Base-by-base conservation (phyloP, 2,888 invertebrate species). In the Gortyna flavago region DNA sequence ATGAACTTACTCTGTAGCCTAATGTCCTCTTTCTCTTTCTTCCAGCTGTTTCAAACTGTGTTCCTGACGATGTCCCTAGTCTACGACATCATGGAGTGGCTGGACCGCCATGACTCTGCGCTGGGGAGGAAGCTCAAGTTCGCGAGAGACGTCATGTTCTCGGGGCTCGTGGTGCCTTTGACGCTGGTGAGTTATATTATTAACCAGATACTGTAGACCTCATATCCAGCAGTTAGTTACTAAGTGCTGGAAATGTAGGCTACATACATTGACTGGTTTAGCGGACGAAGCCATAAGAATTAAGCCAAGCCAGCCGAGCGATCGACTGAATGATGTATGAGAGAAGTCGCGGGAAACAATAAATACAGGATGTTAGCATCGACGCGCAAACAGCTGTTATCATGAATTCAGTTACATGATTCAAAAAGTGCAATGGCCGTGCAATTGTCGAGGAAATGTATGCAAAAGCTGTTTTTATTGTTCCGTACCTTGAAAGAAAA, bases 41-140 rank as follows among this genome's bases (percentile, higher is more conserved):
- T 89, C 13, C 95, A 96, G 96, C 61, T 91, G 59, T 96, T 96
- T 89, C 96, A 96, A 86, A 93, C 94, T 0, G 25, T 92, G 0
- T 96, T 96, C 89, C 92, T 96, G 62, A 89, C 91, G 9, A 89
- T 96, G 51, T 93, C 96, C 0, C 83, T 96, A 54, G 71, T 89
- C 1, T 92, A 95, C 81, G 96, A 96, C 71, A 68, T 91, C 5
- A 82, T 95, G 82, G 94, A 96, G 85, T 96, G 96, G 96, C 68
- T 91, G 35, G 92, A 93, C 80, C 92, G 91, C 57, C 92, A 94
- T 13, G 91, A 93, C 21, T 85, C 90, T 0, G 71, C 61, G 0
- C 13, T 94, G 0, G 95, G 91, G 0, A 83, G 80, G 79, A 93
- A 89, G 76, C 80, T 96, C 2, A 89, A 90, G 21, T 95, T 94